These are phyloP conservation scores for Baccha elongata DNA, from an alignment of 2,888 invertebrate species.

Conservation along the genomic window DNA sequence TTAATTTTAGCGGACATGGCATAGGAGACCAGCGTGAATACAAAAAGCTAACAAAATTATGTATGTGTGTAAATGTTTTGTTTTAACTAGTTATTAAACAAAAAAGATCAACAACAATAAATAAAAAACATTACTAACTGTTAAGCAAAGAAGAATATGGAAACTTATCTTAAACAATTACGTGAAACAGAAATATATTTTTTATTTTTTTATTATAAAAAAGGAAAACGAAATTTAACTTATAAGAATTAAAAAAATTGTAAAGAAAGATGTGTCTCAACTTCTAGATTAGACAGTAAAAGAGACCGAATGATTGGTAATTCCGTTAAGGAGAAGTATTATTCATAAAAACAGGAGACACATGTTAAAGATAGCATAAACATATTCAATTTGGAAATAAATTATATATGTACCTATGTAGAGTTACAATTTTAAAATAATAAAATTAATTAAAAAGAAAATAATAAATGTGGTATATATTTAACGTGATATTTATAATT, in stretches of 20 bases:
- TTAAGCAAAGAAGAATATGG: slow-evolving; percentile 49
- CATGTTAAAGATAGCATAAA: slow-evolving; percentile 29
- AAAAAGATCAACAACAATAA: slow-evolving; percentile 24
- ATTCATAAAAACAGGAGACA: slow-evolving; percentile 39
- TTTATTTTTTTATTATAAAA: slow-evolving; percentile 71
- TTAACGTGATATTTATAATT: slow-evolving; percentile 79
- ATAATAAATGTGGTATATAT: slow-evolving; percentile 74
- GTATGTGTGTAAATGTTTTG: slow-evolving; percentile 59
- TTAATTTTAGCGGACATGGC: slow-evolving; percentile 60
- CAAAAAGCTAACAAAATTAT: slow-evolving; percentile 24
- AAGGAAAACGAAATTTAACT: slow-evolving; percentile 62
- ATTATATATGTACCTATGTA: slow-evolving; percentile 40
- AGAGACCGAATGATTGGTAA: slow-evolving; percentile 66
- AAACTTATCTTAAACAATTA: slow-evolving; percentile 68
- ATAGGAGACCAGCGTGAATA: slow-evolving; percentile 51
- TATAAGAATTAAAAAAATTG: slow-evolving; percentile 54
- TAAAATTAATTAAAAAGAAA: slow-evolving; percentile 42
- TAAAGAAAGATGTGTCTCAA: slow-evolving; percentile 51
- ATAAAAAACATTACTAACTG: slow-evolving; percentile 42
- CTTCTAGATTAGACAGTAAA: slow-evolving; percentile 41
- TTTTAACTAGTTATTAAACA: slow-evolving; percentile 36
- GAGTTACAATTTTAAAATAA: slow-evolving; percentile 49
- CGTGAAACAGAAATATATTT: slow-evolving; percentile 70
- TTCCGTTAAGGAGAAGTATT: slow-evolving; percentile 56
- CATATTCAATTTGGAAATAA: slow-evolving; percentile 46